A percentile compares a stretch with the other conserved stretches of the same genome.
phyloP scores from a whole-genome alignment of 2,797 vertebrate species.

The Thalassophryne amazonica region DNA sequence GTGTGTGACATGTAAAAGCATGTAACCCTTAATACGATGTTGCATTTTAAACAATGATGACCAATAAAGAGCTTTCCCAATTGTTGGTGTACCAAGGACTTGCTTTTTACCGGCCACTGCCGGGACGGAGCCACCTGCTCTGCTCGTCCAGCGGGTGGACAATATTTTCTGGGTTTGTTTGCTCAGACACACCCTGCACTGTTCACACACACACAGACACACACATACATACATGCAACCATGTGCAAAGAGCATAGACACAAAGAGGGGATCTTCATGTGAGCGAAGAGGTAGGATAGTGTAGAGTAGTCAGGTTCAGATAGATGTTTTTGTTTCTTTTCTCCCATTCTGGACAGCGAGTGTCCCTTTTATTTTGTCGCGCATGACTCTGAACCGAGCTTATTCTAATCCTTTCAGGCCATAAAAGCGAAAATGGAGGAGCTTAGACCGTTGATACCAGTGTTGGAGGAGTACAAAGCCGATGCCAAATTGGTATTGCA shows the following conservation, averaged over 20 bases:
- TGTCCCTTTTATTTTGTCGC: conserved; percentile 76
- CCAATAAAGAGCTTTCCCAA: conserved; percentile 99
- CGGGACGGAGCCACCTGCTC: conserved; percentile 55
- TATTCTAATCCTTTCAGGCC: conserved; percentile 97
- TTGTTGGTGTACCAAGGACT: conserved; percentile 96
- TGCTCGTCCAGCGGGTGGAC: conserved; percentile 59
- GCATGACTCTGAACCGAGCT: conserved; percentile 95
- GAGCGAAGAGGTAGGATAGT: conserved; percentile 71
- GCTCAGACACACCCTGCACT: conserved; percentile 59
- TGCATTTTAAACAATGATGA: conserved; percentile 97
- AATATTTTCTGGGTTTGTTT: conserved; percentile 54
- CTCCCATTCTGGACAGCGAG: conserved; percentile 41
- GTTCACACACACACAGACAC: conserved; percentile 27
- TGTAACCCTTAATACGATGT: conserved; percentile 98
- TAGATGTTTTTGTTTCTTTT: conserved; percentile 50
- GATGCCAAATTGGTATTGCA: conserved; percentile 99
- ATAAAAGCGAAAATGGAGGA: conserved; percentile 99
- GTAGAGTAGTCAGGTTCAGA: conserved; percentile 82
- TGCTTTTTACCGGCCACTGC: conserved; percentile 81
- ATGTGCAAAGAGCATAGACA: too few relatives aligned
- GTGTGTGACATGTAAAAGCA: conserved; percentile 97
- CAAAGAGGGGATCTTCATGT: conserved; percentile 37
- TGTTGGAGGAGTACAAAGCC: conserved; percentile 99
- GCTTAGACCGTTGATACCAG: conserved; percentile 99
- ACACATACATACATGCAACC: conserved; percentile 12